phyloP scores from a whole-genome alignment of 2,797 vertebrate species.

The Halcyon chelicuti region DNA sequence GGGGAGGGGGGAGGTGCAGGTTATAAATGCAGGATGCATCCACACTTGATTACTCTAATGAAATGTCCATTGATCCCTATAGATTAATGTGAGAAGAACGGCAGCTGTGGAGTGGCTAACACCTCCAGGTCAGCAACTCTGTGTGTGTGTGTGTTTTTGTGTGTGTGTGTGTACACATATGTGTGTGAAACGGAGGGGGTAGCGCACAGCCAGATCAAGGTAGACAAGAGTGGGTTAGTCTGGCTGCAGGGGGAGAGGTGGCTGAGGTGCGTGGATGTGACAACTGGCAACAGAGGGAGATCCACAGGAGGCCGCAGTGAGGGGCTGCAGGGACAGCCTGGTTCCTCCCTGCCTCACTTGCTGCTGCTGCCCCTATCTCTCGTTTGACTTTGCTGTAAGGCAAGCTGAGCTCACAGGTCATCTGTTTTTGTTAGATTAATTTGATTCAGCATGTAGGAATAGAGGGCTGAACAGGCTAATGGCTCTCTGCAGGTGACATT shows the following conservation, averaged over 20 bases:
- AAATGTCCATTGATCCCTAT: slow-evolving; percentile 88
- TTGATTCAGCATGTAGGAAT: slow-evolving; percentile 77
- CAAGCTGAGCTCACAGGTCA: slow-evolving; percentile 77
- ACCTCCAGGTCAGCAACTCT: slow-evolving; percentile 79
- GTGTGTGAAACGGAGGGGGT: slow-evolving; percentile 9
- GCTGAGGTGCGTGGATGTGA: not conserved
- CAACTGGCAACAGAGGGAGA: slow-evolving; percentile 1
- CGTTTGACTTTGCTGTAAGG: slow-evolving; percentile 80
- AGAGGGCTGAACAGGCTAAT: slow-evolving; percentile 72
- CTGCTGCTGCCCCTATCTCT: not conserved
- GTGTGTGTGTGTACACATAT: not conserved
- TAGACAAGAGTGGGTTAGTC: not conserved
- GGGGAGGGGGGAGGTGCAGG: slow-evolving; percentile 59
- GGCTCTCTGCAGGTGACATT: slow-evolving; percentile 76
- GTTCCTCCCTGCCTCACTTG: not conserved
- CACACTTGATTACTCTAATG: slow-evolving; percentile 88
- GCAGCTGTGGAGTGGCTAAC: slow-evolving; percentile 82
- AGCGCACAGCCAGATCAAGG: not conserved
- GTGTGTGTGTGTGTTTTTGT: not conserved
- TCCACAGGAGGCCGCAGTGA: slow-evolving; percentile 67
- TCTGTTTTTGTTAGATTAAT: slow-evolving; percentile 80
- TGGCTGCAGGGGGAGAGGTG: not conserved
- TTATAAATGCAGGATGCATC: slow-evolving; percentile 83
- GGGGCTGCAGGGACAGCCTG: slow-evolving; percentile 1
- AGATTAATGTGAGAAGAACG: slow-evolving; percentile 87